Percentiles rank a stretch among this genome's conserved stretches.
These are phyloP conservation scores for Macrostomum lignano DNA, from an alignment of 1,140 invertebrate genomes.

Conservation along the genomic window DNA sequence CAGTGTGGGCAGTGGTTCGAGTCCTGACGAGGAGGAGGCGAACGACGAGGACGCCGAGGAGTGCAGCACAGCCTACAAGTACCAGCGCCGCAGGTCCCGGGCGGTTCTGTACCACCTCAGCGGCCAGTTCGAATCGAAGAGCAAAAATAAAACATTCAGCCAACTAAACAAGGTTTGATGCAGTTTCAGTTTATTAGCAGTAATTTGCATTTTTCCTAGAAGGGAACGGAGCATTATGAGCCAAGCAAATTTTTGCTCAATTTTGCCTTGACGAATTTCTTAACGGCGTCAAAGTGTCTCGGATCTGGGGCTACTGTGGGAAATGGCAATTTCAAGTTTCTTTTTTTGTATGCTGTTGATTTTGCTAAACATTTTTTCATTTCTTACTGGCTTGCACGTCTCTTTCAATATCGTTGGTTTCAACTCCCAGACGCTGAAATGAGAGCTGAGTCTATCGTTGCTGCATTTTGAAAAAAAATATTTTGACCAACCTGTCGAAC, in stretches of 20 bases:
- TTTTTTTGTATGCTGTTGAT: no score
- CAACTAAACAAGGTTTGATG: background rate
- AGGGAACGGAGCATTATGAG: background rate
- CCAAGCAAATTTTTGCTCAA: background rate
- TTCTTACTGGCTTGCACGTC: no score
- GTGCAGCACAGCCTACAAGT: slow-evolving; percentile 35
- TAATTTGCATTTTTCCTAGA: background rate
- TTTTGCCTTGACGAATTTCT: background rate
- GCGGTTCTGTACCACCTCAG: slow-evolving; percentile 80
- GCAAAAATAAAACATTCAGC: slow-evolving; percentile 33
- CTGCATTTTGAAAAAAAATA: no score
- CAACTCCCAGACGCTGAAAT: no score
- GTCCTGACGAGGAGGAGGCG: slow-evolving; percentile 37
- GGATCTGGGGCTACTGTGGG: background rate
- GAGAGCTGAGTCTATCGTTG: no score
- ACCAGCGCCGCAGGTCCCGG: slow-evolving; percentile 56
- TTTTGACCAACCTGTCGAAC: no score
- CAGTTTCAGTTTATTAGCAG: background rate
- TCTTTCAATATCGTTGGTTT: no score
- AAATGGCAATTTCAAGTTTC: background rate
- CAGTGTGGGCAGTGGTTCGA: background rate
- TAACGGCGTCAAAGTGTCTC: background rate
- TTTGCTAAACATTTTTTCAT: no score
- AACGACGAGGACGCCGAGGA: slow-evolving; percentile 3
- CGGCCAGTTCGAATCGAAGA: slow-evolving; percentile 37